Conservation (phyloP, 2,797 vertebrate species). For the Eospalax fontanierii region DNA sequence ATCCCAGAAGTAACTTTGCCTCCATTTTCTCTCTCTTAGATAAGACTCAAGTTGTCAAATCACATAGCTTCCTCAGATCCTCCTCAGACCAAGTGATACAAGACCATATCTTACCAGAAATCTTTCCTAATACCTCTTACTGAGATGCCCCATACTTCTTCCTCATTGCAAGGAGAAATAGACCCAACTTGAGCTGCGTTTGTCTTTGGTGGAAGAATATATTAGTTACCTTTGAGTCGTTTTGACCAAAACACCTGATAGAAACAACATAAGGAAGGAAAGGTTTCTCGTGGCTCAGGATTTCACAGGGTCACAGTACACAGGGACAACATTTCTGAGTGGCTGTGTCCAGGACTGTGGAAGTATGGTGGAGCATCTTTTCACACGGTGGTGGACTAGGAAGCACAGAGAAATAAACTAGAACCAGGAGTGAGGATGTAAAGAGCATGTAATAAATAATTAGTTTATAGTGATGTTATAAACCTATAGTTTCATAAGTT, state of each 20-base stretch:
- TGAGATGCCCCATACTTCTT: neutral
- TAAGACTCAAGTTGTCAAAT: neutral
- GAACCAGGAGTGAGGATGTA: neutral
- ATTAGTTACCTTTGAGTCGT: neutral
- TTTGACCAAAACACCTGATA: neutral
- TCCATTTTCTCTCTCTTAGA: constrained; percentile 5
- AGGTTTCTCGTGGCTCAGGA: neutral
- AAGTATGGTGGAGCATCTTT: neutral
- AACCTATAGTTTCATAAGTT: no score
- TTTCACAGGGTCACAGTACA: no score
- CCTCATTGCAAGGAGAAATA: neutral
- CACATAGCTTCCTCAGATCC: neutral
- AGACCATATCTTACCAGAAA: neutral
- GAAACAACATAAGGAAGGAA: neutral
- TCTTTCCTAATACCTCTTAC: neutral
- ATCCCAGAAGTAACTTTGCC: neutral
- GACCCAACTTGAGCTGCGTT: neutral
- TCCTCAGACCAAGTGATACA: neutral
- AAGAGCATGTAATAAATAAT: no score
- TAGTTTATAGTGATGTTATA: no score
- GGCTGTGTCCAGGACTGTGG: neutral
- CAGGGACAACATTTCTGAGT: no score
- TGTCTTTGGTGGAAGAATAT: neutral
- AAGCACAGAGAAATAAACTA: neutral
- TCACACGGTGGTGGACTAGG: neutral